These are phyloP conservation scores for Zygogramma bicolorata DNA, from an alignment of 2,888 invertebrate genomes.

Conservation along the genomic window DNA sequence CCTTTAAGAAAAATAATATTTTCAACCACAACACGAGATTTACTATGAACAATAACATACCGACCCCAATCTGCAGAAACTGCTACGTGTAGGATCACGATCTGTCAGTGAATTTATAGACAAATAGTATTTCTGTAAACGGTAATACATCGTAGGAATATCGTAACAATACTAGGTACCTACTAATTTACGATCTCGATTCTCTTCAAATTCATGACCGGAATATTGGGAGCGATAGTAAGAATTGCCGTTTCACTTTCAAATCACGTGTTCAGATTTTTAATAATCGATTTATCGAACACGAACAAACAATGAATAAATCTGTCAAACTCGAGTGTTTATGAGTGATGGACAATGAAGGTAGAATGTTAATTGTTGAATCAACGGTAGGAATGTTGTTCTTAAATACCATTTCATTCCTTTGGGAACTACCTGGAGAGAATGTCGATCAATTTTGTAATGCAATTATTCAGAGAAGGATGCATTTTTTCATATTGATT, in stretches of 20 bases:
- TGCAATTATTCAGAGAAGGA: too few species aligned
- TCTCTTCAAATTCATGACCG: neutral
- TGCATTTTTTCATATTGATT: too few species aligned
- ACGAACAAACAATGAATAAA: neutral
- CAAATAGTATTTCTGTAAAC: neutral
- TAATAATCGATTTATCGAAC: neutral
- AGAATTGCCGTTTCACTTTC: constrained; percentile 12
- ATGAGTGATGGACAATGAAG: neutral
- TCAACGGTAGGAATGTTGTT: neutral
- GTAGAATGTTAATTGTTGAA: neutral
- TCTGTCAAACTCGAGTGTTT: neutral
- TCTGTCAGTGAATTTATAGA: neutral
- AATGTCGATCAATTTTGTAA: neutral
- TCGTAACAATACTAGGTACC: neutral
- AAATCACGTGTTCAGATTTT: neutral
- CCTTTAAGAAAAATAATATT: too few species aligned
- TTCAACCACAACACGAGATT: too few species aligned
- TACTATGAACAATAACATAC: too few species aligned
- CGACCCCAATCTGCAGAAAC: too few species aligned
- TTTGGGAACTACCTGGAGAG: neutral
- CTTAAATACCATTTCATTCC: neutral
- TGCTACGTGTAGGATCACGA: too few species aligned
- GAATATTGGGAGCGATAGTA: neutral
- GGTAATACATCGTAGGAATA: neutral
- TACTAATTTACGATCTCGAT: neutral